These are phyloP conservation scores for Pararge aegeria DNA, from an alignment of 1,140 invertebrate species.

Conservation along the genomic window DNA sequence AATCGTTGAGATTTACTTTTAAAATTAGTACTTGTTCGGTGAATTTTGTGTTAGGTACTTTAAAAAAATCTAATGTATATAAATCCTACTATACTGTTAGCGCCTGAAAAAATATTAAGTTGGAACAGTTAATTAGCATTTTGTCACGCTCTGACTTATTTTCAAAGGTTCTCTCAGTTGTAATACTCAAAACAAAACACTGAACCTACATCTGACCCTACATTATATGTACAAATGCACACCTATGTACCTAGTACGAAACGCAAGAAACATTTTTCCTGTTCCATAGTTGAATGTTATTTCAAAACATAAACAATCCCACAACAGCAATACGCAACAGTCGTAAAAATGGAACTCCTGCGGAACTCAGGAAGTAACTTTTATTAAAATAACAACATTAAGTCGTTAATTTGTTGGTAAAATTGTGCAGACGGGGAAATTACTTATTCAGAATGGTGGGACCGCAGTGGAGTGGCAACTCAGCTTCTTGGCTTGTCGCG, in stretches of 20 bases:
- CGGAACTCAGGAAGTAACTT: slow-evolving; percentile 67
- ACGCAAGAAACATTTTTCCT: slow-evolving; percentile 2
- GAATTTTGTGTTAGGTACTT: too few species aligned
- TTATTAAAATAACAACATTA: slow-evolving; percentile 78
- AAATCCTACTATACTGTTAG: too few species aligned
- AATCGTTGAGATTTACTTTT: neutral
- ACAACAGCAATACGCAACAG: slow-evolving; percentile 60
- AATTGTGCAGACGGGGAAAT: slow-evolving; percentile 76
- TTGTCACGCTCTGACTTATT: too few species aligned
- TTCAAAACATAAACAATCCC: slow-evolving; percentile 69
- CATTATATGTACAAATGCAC: too few species aligned
- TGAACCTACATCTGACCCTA: too few species aligned
- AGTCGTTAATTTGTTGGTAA: slow-evolving; percentile 77
- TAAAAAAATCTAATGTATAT: too few species aligned
- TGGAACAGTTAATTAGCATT: too few species aligned
- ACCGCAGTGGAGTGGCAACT: slow-evolving; percentile 52
- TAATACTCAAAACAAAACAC: too few species aligned
- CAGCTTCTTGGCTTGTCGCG: slow-evolving; percentile 53
- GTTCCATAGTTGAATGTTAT: slow-evolving; percentile 39
- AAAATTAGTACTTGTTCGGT: neutral
- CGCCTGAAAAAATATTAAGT: too few species aligned
- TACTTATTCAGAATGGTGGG: slow-evolving; percentile 70
- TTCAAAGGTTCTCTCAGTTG: too few species aligned
- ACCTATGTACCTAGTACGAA: neutral
- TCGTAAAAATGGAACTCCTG: slow-evolving; percentile 69